Evolutionary conservation across 2,888 invertebrate species (phyloP).

Genomic region (Yponomeuta sedellus): DNA sequence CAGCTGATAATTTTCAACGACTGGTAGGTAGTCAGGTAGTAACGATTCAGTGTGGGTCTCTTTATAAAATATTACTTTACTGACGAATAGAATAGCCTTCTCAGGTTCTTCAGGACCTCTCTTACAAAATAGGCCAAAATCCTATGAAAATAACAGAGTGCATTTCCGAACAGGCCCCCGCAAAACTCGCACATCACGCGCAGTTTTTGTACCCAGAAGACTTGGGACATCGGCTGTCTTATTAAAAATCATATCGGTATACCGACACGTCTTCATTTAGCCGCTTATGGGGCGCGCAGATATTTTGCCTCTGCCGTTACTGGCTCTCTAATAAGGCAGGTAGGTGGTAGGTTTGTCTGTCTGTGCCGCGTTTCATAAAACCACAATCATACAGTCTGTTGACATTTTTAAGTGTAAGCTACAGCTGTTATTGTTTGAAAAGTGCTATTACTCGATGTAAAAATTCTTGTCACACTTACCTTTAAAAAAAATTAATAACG

Average conservation of each 20-base stretch:
- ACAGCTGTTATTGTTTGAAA: no score
- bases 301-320: constrained; percentile 11
- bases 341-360: not conserved
- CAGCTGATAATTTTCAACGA: no score
- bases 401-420: no score
- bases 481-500: no score
- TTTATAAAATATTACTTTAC: no score
- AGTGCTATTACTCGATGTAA: no score
- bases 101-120: not conserved
- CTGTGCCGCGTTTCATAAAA: not conserved
- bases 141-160: not conserved
- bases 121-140: no score
- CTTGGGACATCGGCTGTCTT: constrained; percentile 1
- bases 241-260: constrained; percentile 22
- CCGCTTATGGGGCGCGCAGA: constrained; percentile 21
- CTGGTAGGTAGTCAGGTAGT: no score
- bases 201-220: not conserved
- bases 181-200: not conserved
- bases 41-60: no score
- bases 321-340: not conserved
- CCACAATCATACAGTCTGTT: no score
- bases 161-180: not conserved
- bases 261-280: constrained; percentile 28
- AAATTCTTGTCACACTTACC: no score
- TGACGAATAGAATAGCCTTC: not conserved